A percentile compares a stretch with the other conserved stretches of the same genome.
Evolutionary conservation across 2,797 vertebrate species (phyloP).

Genomic region (Cetoscarus ocellatus): DNA sequence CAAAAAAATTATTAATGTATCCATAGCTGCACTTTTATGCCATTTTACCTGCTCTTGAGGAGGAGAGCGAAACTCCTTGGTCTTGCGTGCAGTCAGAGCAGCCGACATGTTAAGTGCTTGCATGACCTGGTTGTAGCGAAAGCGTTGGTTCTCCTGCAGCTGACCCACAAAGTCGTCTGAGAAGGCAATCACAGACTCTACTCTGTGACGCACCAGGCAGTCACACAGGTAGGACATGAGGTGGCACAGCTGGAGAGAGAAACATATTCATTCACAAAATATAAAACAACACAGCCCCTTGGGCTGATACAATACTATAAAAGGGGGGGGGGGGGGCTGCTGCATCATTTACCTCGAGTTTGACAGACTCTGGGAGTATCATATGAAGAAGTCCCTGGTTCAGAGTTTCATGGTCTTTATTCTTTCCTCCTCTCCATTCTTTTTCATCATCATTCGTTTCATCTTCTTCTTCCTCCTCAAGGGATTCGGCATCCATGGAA

Average conservation of each 20-base stretch:
- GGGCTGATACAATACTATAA: not conserved
- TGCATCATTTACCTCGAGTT: constrained; percentile 88
- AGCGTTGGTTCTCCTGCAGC: constrained; percentile 95
- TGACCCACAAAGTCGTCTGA: constrained; percentile 90
- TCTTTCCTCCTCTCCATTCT: constrained; percentile 19
- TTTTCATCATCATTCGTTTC: constrained; percentile 39
- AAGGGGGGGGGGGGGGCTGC: not conserved
- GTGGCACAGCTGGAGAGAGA: constrained; percentile 88
- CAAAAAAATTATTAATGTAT: not conserved
- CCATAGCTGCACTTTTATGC: not conserved
- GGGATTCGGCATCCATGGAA: constrained; percentile 51
- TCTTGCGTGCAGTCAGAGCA: constrained; percentile 94
- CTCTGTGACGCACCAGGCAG: constrained; percentile 91
- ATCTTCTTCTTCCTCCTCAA: constrained; percentile 67
- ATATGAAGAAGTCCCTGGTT: constrained; percentile 92
- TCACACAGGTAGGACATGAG: constrained; percentile 94
- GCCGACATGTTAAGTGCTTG: constrained; percentile 97
- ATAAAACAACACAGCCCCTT: not conserved
- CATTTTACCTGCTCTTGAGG: constrained; percentile 92
- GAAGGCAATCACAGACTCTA: constrained; percentile 94
- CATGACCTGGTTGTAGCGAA: constrained; percentile 95
- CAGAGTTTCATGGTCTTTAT: constrained; percentile 57
- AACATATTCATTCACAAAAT: not conserved
- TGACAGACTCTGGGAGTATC: constrained; percentile 95
- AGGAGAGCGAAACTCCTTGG: constrained; percentile 95